phyloP scores from a whole-genome alignment of 2,797 vertebrate species.

The Tokudaia muenninki region DNA sequence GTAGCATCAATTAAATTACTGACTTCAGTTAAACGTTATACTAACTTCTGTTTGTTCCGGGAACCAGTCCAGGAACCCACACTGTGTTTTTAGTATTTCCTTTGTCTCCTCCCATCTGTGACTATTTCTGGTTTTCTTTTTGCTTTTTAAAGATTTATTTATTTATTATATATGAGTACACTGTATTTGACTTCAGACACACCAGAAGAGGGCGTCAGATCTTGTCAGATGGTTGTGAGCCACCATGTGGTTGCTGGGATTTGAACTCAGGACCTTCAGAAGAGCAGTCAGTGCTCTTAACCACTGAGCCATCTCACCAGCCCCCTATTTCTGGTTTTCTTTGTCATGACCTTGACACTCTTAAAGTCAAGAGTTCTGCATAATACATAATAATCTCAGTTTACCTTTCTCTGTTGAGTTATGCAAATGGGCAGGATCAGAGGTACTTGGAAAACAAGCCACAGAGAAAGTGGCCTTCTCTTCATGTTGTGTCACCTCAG shows the following conservation, averaged over 20 bases:
- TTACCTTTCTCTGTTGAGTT: background rate
- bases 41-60: background rate
- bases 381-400: background rate
- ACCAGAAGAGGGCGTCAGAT: too few species aligned
- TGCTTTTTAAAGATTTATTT: too few species aligned
- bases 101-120: background rate
- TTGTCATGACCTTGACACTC: background rate
- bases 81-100: background rate
- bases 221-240: too few species aligned
- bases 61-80: background rate
- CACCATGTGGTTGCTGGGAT: too few species aligned
- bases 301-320: too few species aligned
- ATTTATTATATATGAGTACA: too few species aligned
- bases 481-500: background rate
- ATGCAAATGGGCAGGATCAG: background rate
- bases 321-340: background rate
- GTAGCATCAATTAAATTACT: background rate
- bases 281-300: too few species aligned
- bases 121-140: background rate
- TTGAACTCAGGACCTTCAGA: too few species aligned
- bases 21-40: background rate
- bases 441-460: background rate
- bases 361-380: slow-evolving; percentile 20
- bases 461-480: background rate
- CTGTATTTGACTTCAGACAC: too few species aligned